Evolutionary conservation across 2,888 invertebrate genomes (phyloP), one percentile per base, ranked within the genome.

Genomic region (Ichneumoninae sp.): DNA sequence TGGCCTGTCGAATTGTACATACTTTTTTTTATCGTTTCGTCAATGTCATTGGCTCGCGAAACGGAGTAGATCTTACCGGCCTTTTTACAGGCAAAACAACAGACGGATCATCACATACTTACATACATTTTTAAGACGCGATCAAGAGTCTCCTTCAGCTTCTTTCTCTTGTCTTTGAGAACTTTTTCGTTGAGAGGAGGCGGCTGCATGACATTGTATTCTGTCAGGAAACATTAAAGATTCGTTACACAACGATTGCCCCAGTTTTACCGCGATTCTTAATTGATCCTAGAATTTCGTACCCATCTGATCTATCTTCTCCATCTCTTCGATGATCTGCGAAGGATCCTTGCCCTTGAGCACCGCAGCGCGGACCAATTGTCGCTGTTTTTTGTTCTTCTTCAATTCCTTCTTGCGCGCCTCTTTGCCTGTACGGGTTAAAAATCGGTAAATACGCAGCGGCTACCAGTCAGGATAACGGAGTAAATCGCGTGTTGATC

Each of bases 261-360:
- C 3, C 13, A 4, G 71, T 19, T 19, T 13, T 3, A 19, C 40
- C 6, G 13, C 3, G 10, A 36, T 40, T 40, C 13, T 47, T 0
- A 22, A 57, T 22, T 26, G 26, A 13, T 0, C 5, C 13, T 26
- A 22, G 10, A 57, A 8, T 26, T 10, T 47, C 44, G 3, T 47
- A 98, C 98, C 99, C 98, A 99, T 99, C 95, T 98, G 98, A 95
- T 99, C 99, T 91, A 99, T 98, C 94, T 98, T 98, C 93, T 99
- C 98, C 95, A 99, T 96, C 94, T 99, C 99, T 91, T 98, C 97
- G 57, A 99, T 95, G 83, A 99, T 96, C 93, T 99, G 98, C 76
- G 97, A 96, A 0, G 99, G 99, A 95, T 99, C 99, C 95, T 99
- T 99, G 93, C 98, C 98, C 95, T 99, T 99, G 3, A 99, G 95